Evolutionary conservation across 2,797 vertebrate species (phyloP).

Genomic region (Enteromius treurensis): DNA sequence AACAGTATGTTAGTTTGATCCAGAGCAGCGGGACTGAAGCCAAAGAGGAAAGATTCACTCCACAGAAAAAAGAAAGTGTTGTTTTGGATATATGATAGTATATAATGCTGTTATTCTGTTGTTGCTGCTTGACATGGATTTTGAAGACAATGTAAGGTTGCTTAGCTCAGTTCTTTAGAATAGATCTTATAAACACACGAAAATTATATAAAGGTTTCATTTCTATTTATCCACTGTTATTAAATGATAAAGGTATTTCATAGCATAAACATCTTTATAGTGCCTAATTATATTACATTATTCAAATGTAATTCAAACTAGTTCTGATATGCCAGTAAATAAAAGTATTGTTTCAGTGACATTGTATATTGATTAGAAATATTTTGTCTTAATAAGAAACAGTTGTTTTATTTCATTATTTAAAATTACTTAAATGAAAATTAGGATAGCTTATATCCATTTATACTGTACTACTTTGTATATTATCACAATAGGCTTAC

Average conservation of each 20-base stretch:
- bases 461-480: slow-evolving; percentile 35
- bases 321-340: slow-evolving; percentile 12
- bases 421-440: slow-evolving; percentile 1
- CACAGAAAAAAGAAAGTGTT: neutral
- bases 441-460: slow-evolving; percentile 8
- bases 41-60: slow-evolving; percentile 33
- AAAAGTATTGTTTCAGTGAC: slow-evolving; percentile 3
- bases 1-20: neutral
- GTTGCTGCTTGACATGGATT: slow-evolving; percentile 28
- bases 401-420: neutral
- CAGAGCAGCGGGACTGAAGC: slow-evolving; percentile 47
- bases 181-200: slow-evolving; percentile 7
- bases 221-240: slow-evolving; percentile 2
- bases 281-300: slow-evolving; percentile 27
- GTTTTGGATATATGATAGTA: slow-evolving; percentile 6
- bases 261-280: slow-evolving; percentile 37
- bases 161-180: slow-evolving; percentile 21
- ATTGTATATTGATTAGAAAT: slow-evolving; percentile 14
- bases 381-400: neutral
- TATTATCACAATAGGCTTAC: slow-evolving; percentile 18
- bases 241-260: slow-evolving; percentile 24
- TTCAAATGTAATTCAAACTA: slow-evolving; percentile 17
- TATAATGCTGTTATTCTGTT: slow-evolving; percentile 5
- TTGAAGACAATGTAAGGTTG: slow-evolving; percentile 18
- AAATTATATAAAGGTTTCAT: neutral